phyloP scores from a whole-genome alignment of 2,113 vertebrate species.

The Perognathus longimembris region DNA sequence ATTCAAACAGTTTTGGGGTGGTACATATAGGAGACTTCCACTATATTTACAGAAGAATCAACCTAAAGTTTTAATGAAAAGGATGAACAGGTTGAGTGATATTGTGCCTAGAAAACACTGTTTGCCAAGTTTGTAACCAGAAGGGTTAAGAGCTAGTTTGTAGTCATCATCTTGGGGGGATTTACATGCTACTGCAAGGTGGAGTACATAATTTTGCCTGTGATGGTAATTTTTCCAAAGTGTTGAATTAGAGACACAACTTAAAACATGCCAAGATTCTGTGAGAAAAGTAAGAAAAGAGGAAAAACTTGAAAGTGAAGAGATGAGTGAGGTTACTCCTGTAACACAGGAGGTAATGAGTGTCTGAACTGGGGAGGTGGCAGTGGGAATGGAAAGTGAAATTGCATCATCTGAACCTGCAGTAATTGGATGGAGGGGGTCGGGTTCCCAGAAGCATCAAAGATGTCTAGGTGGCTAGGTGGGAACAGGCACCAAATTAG shows the following conservation, averaged over 20 bases:
- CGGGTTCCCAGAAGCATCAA: conserved; percentile 30
- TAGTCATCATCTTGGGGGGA: background rate
- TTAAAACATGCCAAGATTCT: conserved; percentile 9
- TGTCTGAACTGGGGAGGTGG: background rate
- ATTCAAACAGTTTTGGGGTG: background rate
- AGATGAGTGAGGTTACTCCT: background rate
- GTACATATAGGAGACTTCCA: background rate
- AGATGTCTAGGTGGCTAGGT: conserved; percentile 6
- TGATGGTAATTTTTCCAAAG: background rate
- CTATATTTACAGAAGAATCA: background rate
- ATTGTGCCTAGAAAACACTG: background rate
- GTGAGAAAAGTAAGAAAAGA: background rate
- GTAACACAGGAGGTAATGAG: conserved; percentile 53
- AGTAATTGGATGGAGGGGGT: conserved; percentile 52
- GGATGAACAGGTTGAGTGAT: background rate
- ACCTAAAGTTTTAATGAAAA: background rate
- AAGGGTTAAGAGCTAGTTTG: background rate
- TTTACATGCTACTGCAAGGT: conserved; percentile 10
- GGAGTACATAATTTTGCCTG: background rate
- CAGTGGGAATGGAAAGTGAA: background rate
- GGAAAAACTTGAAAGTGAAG: conserved; percentile 28
- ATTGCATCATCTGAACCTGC: background rate
- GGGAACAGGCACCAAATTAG: conserved; percentile 16
- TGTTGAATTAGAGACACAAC: conserved; percentile 35
- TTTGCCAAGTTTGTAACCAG: background rate